A percentile compares a stretch with the other conserved stretches of the same genome.
phyloP scores from a whole-genome alignment of 1,140 invertebrate genomes.

The Camponotus pennsylvanicus region DNA sequence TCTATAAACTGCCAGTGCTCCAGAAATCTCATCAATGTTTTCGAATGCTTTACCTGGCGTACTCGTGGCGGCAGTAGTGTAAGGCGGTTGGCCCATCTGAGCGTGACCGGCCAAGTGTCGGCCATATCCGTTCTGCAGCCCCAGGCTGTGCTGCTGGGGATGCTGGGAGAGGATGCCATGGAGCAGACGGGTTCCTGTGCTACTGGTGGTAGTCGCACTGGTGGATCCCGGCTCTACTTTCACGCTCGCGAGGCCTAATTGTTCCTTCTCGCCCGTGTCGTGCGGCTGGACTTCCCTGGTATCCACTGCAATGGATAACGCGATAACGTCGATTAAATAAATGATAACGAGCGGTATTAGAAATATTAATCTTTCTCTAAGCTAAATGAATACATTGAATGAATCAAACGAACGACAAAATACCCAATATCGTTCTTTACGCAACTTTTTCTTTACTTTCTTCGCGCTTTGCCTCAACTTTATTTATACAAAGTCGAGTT shows the following conservation, averaged over 20 bases:
- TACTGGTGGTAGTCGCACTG: conserved; percentile 70
- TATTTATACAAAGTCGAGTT: not conserved
- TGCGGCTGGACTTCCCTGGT: conserved; percentile 85
- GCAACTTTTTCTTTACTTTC: not conserved
- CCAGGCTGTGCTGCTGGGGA: conserved; percentile 83
- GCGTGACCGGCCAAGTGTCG: conserved; percentile 82
- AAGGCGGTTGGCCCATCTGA: conserved; percentile 83
- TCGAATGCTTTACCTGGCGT: conserved; percentile 80
- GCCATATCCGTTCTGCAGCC: conserved; percentile 82
- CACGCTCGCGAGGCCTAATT: conserved; percentile 81
- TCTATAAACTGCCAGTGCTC: not conserved
- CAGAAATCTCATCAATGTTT: not conserved
- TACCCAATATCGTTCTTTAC: not conserved
- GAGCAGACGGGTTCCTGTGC: conserved; percentile 85
- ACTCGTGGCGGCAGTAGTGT: conserved; percentile 83
- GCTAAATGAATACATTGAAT: not conserved
- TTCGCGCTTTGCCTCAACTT: not conserved
- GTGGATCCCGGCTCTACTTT: conserved; percentile 84
- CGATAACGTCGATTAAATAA: not conserved
- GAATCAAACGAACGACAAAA: not conserved
- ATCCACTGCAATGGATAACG: conserved; percentile 82
- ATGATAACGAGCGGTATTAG: not conserved
- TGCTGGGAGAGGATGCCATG: conserved; percentile 89
- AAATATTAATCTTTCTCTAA: not conserved
- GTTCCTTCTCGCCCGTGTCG: conserved; percentile 82